Evolutionary conservation across 2,797 vertebrate genomes (phyloP).

Genomic region (Chiloscyllium punctatum): DNA sequence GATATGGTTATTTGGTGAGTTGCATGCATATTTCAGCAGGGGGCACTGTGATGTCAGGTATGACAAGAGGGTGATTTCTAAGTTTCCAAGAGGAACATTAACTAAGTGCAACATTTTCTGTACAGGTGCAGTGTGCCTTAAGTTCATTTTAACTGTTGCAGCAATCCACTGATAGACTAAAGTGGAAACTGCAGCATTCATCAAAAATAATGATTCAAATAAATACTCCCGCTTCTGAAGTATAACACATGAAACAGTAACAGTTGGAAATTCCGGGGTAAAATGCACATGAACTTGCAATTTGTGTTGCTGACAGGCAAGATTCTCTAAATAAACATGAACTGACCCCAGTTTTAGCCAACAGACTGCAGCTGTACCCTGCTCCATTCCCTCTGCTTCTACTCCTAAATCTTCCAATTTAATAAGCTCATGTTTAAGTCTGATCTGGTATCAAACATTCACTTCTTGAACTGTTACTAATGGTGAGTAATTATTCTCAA

Average conservation of each 20-base stretch:
- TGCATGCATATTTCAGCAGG: not conserved
- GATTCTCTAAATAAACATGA: not conserved
- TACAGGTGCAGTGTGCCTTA: not conserved
- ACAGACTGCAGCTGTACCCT: not conserved
- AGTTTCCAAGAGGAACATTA: not conserved
- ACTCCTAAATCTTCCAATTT: not conserved
- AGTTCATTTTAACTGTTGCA: not conserved
- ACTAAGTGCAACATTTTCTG: not conserved
- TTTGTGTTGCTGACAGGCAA: not conserved
- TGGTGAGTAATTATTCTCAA: not conserved
- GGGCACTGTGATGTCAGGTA: not conserved
- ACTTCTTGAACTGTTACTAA: not conserved
- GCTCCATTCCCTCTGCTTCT: not conserved
- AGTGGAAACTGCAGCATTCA: not conserved
- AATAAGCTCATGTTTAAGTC: not conserved
- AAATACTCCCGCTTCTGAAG: not conserved
- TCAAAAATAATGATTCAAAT: not conserved
- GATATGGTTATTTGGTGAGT: not conserved
- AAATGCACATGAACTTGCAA: not conserved
- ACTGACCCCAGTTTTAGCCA: not conserved
- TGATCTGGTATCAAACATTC: not conserved
- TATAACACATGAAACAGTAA: not conserved
- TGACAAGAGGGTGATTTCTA: not conserved
- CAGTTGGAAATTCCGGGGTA: not conserved
- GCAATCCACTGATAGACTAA: not conserved